Conservation (phyloP, 2,888 invertebrate genomes). For the Acleris emargana region DNA sequence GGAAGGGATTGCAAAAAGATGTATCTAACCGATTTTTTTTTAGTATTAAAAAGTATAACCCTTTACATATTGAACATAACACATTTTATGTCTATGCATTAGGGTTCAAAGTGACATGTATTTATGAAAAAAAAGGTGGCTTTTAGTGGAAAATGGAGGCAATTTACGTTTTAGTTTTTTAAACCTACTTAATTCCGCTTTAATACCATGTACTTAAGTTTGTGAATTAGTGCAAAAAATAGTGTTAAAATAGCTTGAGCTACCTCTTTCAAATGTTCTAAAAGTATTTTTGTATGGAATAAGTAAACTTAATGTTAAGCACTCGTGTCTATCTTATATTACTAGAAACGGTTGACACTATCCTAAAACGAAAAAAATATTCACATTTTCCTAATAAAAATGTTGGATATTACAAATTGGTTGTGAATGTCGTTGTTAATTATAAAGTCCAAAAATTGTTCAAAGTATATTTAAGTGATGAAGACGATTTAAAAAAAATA, state of each 20-base stretch:
- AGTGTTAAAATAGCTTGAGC: constrained; percentile 64
- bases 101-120: no score
- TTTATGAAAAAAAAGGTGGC: no score
- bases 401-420: constrained; percentile 54
- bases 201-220: constrained; percentile 67
- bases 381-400: constrained; percentile 64
- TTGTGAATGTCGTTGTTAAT: constrained; percentile 24
- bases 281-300: constrained; percentile 74
- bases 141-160: neutral
- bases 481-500: neutral
- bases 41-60: no score
- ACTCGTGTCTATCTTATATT: constrained; percentile 50
- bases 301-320: constrained; percentile 63
- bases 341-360: constrained; percentile 54
- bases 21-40: no score
- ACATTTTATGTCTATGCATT: no score
- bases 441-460: neutral
- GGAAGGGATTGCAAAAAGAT: no score
- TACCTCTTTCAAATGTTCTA: constrained; percentile 75
- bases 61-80: no score
- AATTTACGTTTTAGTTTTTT: constrained; percentile 13
- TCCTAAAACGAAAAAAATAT: constrained; percentile 59
- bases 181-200: constrained; percentile 37
- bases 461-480: neutral
- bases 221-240: constrained; percentile 54